phyloP scores from a whole-genome alignment of 92 coral and sea anemone genomes.

The Palythoa grandis region DNA sequence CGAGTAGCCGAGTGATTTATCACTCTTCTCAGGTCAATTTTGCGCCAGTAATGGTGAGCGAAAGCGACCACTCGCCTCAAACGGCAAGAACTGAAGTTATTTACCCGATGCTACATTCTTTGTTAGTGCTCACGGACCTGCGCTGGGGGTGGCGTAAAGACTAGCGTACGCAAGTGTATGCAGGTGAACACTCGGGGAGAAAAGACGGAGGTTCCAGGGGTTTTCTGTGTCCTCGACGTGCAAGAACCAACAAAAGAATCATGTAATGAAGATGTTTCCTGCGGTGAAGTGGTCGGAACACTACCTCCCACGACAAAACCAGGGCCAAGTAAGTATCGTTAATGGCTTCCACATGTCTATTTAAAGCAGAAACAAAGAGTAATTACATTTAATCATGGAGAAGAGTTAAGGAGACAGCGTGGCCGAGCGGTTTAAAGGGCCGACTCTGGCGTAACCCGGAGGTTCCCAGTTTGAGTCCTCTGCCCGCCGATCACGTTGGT shows the following conservation, averaged over 20 bases:
- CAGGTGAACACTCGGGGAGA: not conserved
- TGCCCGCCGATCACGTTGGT: too few relatives aligned
- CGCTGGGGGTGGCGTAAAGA: conserved; percentile 23
- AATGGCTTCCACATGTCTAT: not conserved
- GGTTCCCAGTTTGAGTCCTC: too few relatives aligned
- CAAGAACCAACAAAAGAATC: conserved; percentile 19
- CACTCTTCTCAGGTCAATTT: too few relatives aligned
- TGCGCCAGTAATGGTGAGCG: too few relatives aligned
- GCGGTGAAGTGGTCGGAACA: conserved; percentile 22
- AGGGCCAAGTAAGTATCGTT: conserved; percentile 20
- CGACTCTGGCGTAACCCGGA: too few relatives aligned
- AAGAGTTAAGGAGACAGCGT: too few relatives aligned
- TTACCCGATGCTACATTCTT: not conserved
- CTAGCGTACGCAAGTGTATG: conserved; percentile 16
- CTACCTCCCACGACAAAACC: conserved; percentile 23
- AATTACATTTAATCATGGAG: not conserved
- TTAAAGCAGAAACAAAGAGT: not conserved
- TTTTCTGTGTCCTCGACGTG: conserved; percentile 5
- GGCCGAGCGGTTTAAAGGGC: too few relatives aligned
- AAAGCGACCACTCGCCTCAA: too few relatives aligned
- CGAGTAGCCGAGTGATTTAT: too few relatives aligned
- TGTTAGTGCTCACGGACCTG: conserved; percentile 12
- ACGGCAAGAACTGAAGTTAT: too few relatives aligned
- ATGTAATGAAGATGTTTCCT: conserved; percentile 27
- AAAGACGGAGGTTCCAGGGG: not conserved